Evolutionary conservation across 1,140 invertebrate species (phyloP).

Genomic region (Aphaenogaster floridana): DNA sequence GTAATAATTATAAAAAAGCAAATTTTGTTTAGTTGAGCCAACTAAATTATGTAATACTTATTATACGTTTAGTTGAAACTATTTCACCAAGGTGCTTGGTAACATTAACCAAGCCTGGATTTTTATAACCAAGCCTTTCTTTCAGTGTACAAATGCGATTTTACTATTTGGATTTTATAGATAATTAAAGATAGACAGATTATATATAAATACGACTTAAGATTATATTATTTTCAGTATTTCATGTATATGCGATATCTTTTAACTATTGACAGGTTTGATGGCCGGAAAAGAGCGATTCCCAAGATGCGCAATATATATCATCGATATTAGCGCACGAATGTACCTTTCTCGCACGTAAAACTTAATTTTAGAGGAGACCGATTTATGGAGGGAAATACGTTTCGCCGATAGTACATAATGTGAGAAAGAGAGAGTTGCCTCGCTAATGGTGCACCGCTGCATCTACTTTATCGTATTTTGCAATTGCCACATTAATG

Average conservation of each 20-base stretch:
- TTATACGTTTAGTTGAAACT: no score
- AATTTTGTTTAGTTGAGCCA: no score
- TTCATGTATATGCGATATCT: neutral
- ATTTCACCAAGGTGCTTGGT: no score
- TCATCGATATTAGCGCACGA: neutral
- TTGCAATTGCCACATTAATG: conserved; percentile 52
- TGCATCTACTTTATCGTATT: conserved; percentile 52
- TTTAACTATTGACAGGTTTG: neutral
- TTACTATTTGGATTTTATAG: neutral
- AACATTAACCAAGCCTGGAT: no score
- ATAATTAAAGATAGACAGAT: neutral
- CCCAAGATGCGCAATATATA: conserved; percentile 3
- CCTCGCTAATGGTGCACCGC: conserved; percentile 40
- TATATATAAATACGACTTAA: neutral
- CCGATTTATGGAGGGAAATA: conserved; percentile 55
- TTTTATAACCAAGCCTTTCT: no score
- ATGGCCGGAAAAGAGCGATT: conserved; percentile 37
- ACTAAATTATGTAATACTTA: no score
- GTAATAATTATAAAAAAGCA: no score
- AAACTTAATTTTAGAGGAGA: conserved; percentile 62
- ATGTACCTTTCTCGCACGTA: conserved; percentile 40
- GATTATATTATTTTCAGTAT: neutral
- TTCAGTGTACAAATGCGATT: neutral
- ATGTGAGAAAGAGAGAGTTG: conserved; percentile 71
- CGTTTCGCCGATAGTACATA: conserved; percentile 30